phyloP scores from a whole-genome alignment of 1,140 invertebrate genomes.

The Lethrus apterus region DNA sequence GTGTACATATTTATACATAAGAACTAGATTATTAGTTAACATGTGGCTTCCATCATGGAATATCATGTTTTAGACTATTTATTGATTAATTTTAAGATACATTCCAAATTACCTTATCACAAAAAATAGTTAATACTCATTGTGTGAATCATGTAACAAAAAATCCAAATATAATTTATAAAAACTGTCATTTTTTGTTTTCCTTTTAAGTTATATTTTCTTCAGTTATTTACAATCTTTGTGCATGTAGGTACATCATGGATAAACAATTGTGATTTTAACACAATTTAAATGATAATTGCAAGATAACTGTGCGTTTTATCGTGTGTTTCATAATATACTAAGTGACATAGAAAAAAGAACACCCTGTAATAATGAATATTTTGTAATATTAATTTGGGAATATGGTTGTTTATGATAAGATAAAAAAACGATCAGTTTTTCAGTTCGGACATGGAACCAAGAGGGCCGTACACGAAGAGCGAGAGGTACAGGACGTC shows the following conservation, averaged over 20 bases:
- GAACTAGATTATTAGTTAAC: constrained; percentile 5
- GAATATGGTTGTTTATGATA: background rate
- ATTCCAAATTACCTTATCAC: background rate
- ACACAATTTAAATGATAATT: too few species aligned
- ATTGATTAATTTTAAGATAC: constrained; percentile 6
- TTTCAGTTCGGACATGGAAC: too few species aligned
- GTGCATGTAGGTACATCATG: too few species aligned
- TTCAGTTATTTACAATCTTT: too few species aligned
- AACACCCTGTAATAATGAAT: too few species aligned
- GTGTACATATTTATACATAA: constrained; percentile 14
- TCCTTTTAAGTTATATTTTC: constrained; percentile 1
- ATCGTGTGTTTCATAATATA: too few species aligned
- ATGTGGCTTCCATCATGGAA: constrained; percentile 13
- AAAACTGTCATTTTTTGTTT: constrained; percentile 6
- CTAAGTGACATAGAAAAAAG: too few species aligned
- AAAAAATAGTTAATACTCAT: constrained; percentile 12
- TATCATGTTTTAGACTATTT: constrained; percentile 6
- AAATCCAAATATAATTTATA: constrained; percentile 16
- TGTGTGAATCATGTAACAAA: constrained; percentile 11
- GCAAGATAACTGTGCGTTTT: too few species aligned
- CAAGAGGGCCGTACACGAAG: too few species aligned
- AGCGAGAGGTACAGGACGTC: too few species aligned
- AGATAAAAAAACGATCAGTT: too few species aligned
- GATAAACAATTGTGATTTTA: too few species aligned
- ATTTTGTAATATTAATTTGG: background rate